Conservation (phyloP, 2,113 vertebrate genomes). For the Ploceus nigricollis region DNA sequence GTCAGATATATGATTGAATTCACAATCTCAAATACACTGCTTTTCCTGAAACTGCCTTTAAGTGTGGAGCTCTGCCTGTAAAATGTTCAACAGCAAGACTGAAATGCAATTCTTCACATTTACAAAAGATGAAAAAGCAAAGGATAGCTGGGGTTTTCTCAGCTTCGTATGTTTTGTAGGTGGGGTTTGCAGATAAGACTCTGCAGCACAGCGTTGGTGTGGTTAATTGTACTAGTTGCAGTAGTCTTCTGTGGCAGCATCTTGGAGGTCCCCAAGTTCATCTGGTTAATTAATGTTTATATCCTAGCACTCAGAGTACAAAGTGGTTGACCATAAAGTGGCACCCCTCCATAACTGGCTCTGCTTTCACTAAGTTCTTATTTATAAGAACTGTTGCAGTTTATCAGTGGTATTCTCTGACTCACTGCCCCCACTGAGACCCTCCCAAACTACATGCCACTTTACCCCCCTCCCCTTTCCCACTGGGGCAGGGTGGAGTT, state of each 20-base stretch:
- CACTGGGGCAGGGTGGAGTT: not conserved
- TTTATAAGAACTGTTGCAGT: not conserved
- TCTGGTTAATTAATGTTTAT: not conserved
- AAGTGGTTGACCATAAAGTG: not conserved
- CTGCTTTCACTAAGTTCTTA: not conserved
- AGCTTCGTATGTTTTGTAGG: not conserved
- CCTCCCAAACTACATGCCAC: rapidly evolving
- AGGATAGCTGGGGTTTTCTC: not conserved
- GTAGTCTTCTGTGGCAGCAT: not conserved
- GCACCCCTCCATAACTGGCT: not conserved
- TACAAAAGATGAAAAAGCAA: not conserved
- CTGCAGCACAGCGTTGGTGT: not conserved
- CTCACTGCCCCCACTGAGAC: not conserved
- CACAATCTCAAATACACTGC: not conserved
- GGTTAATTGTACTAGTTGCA: not conserved
- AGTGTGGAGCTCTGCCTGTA: not conserved
- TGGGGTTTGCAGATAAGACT: not conserved
- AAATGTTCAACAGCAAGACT: not conserved
- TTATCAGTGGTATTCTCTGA: not conserved
- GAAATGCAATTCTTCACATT: not conserved
- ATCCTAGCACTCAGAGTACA: not conserved
- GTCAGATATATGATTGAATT: not conserved
- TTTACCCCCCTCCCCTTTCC: not conserved
- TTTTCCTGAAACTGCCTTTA: not conserved
- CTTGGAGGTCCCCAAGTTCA: not conserved